Percentiles rank a stretch among this genome's conserved stretches.
These are phyloP conservation scores for Montipora efflorescens DNA, from an alignment of 64 coral and sea anemone genomes.

Conservation along the genomic window DNA sequence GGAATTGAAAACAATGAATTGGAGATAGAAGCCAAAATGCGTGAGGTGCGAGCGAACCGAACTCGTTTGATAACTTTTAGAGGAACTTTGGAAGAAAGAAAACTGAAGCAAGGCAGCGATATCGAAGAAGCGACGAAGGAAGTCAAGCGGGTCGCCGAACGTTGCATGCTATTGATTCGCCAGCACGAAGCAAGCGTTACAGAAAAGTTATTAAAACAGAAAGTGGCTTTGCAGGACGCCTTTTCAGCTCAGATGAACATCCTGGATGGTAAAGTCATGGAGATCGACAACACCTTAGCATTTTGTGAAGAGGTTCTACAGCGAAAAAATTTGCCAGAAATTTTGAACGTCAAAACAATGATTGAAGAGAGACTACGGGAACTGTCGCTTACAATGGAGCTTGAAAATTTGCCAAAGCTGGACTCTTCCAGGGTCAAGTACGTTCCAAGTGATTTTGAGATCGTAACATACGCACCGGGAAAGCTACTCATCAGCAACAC, in stretches of 20 bases:
- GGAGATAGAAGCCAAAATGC: neutral
- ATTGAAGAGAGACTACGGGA: neutral
- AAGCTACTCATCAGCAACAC: neutral
- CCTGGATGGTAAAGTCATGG: neutral
- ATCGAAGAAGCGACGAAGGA: conserved; percentile 7
- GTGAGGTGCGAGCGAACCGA: neutral
- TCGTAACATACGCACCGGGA: neutral
- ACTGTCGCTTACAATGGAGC: neutral
- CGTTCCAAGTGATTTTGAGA: neutral
- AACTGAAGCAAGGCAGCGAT: neutral
- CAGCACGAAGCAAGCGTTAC: conserved; percentile 13
- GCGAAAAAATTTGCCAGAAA: conserved; percentile 8
- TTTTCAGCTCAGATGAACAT: neutral
- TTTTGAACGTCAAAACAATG: conserved; percentile 12
- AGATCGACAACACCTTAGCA: neutral
- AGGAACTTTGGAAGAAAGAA: neutral
- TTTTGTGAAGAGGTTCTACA: neutral
- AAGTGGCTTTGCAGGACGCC: neutral
- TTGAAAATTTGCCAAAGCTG: neutral
- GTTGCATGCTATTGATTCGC: neutral
- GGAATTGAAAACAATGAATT: neutral
- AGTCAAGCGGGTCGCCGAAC: neutral
- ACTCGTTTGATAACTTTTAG: neutral
- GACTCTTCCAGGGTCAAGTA: neutral
- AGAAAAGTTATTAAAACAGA: neutral